Evolutionary conservation across 2,888 invertebrate species (phyloP).

Genomic region (Gasteruption jaculator): DNA sequence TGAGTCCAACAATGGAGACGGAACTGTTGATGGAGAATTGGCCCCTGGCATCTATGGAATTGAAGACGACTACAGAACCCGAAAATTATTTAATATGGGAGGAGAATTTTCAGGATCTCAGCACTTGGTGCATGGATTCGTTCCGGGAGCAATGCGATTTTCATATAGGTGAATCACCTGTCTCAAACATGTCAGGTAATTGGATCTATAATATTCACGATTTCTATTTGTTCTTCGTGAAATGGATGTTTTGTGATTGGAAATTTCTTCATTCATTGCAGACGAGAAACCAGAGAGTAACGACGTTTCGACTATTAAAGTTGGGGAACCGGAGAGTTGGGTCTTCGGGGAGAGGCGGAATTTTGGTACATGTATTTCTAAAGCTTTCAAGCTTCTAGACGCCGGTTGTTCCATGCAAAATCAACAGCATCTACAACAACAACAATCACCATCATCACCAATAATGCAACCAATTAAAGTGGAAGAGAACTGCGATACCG

Average conservation of each 20-base stretch:
- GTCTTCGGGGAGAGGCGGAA: conserved; percentile 24
- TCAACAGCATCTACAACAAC: no score
- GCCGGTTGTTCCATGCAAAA: conserved; percentile 16
- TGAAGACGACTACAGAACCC: conserved; percentile 16
- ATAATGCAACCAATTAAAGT: no score
- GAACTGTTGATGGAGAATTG: conserved; percentile 30
- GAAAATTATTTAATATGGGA: conserved; percentile 38
- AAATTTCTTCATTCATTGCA: conserved; percentile 20
- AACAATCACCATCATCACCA: no score
- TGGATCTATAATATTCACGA: conserved; percentile 7
- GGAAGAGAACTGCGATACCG: conserved; percentile 3
- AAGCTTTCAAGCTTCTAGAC: conserved; percentile 18
- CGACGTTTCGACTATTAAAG: conserved; percentile 35
- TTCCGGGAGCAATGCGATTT: conserved; percentile 43
- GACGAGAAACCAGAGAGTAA: conserved; percentile 41
- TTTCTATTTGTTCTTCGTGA: neutral
- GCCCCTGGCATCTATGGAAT: conserved; percentile 24
- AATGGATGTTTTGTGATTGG: neutral
- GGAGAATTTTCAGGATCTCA: conserved; percentile 71
- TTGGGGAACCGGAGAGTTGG: conserved; percentile 30
- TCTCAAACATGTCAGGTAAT: conserved; percentile 40
- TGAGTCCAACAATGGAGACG: conserved; percentile 38
- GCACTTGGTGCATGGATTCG: conserved; percentile 55
- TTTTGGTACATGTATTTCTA: conserved; percentile 22
- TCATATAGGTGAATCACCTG: conserved; percentile 47